Percentiles rank a stretch among this genome's conserved stretches.
Evolutionary conservation across 1,140 invertebrate genomes (phyloP).

Genomic region (Drosophila nebulosa): DNA sequence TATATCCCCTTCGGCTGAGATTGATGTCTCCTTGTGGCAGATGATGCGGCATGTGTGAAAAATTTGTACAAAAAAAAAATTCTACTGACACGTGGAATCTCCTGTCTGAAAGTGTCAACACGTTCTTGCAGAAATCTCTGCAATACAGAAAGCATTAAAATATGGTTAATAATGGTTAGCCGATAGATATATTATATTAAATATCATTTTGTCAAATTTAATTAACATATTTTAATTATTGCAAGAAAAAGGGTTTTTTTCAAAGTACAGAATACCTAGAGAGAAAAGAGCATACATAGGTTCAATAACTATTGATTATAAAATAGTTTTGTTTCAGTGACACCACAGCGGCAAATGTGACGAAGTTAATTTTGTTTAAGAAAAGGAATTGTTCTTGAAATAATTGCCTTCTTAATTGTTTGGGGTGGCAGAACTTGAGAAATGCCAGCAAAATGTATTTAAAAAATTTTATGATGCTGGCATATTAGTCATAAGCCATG

Average conservation of each 20-base stretch:
- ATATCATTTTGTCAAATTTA: too few relatives aligned
- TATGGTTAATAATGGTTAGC: too few relatives aligned
- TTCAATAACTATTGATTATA: too few relatives aligned
- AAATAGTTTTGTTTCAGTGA: too few relatives aligned
- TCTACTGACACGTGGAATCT: neutral
- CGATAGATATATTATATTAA: too few relatives aligned
- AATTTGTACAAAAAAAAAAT: neutral
- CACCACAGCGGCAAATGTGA: too few relatives aligned
- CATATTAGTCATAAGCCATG: slow-evolving; percentile 3
- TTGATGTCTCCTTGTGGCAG: slow-evolving; percentile 13
- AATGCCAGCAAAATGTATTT: neutral
- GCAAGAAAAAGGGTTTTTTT: too few relatives aligned
- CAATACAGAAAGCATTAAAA: slow-evolving; percentile 1
- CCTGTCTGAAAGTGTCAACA: neutral
- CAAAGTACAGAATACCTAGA: too few relatives aligned
- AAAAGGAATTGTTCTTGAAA: neutral
- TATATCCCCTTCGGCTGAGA: neutral
- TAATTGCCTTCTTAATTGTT: neutral
- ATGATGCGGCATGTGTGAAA: slow-evolving; percentile 2
- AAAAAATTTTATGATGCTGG: neutral
- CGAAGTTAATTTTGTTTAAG: too few relatives aligned
- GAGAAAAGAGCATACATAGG: neutral
- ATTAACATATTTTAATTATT: too few relatives aligned
- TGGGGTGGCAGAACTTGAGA: neutral
- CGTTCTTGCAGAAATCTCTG: neutral